Conservation (phyloP, 2,888 invertebrate species). For the Perdita meconis region DNA sequence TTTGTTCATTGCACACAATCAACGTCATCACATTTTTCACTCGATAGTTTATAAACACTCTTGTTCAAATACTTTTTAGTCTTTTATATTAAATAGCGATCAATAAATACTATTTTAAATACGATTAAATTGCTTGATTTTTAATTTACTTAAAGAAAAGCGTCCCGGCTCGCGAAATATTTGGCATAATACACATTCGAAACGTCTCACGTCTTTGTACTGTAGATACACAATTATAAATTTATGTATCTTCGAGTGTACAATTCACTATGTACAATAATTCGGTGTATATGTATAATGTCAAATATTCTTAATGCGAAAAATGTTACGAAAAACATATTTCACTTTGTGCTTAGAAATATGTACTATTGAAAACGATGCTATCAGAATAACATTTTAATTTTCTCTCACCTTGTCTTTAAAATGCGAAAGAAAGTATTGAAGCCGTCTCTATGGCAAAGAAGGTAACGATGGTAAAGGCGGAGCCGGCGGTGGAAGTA, state of each 20-base stretch:
- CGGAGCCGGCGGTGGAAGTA: conserved; percentile 61
- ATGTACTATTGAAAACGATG: background rate
- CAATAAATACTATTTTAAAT: conserved; percentile 31
- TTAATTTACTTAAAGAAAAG: conserved; percentile 1
- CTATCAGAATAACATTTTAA: conserved; percentile 39
- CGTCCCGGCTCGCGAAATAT: conserved; percentile 29
- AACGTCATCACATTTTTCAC: conserved; percentile 19
- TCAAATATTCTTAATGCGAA: conserved; percentile 20
- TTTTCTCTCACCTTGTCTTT: conserved; percentile 36
- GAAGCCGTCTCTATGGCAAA: conserved; percentile 43
- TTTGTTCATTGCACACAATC: conserved; percentile 33
- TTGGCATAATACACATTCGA: background rate
- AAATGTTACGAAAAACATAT: background rate
- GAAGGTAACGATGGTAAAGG: conserved; percentile 51
- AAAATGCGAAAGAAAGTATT: conserved; percentile 46
- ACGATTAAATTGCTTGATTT: conserved; percentile 2
- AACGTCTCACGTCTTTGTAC: background rate
- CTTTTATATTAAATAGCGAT: conserved; percentile 20
- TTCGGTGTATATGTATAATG: background rate
- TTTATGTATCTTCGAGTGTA: conserved; percentile 1
- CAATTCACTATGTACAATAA: conserved; percentile 23
- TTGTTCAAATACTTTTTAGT: conserved; percentile 9
- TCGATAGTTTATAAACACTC: conserved; percentile 23
- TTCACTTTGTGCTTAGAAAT: conserved; percentile 3
- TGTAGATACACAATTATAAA: conserved; percentile 21